These are phyloP conservation scores for Phyllostomus discolor DNA, from an alignment of 2,113 vertebrate genomes.

Conservation along the genomic window DNA sequence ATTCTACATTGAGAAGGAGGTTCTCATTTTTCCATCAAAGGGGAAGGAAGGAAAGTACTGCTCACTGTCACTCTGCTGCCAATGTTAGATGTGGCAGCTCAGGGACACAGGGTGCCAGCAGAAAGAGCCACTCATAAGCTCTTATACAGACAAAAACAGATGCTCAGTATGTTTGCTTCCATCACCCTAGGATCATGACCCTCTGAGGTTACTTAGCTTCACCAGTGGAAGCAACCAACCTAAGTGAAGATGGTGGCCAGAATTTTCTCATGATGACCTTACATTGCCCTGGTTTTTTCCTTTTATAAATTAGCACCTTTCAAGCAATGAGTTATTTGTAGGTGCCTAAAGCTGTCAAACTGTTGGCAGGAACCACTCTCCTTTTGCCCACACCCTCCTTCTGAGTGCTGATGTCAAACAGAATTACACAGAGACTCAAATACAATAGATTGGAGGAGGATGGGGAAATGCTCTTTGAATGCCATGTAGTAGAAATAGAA, in stretches of 20 bases:
- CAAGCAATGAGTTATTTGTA: neutral
- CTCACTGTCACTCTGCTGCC: neutral
- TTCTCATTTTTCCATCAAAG: neutral
- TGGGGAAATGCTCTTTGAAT: neutral
- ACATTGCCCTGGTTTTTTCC: neutral
- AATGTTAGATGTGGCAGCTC: neutral
- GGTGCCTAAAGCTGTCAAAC: neutral
- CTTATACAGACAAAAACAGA: neutral
- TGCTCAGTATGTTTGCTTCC: neutral
- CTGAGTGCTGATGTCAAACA: neutral
- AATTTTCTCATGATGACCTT: neutral
- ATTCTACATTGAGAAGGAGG: neutral
- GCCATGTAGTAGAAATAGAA: neutral
- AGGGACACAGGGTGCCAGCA: neutral
- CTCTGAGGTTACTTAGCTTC: neutral
- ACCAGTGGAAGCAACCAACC: neutral
- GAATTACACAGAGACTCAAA: neutral
- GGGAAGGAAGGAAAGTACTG: neutral
- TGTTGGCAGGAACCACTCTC: neutral
- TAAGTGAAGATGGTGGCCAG: neutral
- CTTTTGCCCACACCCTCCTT: neutral
- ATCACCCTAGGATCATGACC: neutral
- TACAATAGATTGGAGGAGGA: neutral
- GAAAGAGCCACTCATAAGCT: neutral
- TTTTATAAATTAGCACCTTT: neutral